These are phyloP conservation scores for Pygocentrus nattereri DNA, from an alignment of 2,797 vertebrate genomes.

Conservation along the genomic window DNA sequence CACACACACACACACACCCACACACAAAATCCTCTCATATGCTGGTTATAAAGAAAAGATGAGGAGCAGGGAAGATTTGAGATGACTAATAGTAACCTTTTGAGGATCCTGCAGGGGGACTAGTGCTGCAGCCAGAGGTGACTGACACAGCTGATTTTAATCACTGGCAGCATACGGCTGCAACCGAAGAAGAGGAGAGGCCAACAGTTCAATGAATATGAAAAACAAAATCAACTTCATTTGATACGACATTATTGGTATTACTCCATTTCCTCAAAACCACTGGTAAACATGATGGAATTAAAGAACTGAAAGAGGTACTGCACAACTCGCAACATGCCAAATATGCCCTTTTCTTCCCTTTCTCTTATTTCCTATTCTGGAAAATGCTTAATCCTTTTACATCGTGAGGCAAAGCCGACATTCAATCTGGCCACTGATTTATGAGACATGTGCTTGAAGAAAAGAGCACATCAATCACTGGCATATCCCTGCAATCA, in stretches of 20 bases:
- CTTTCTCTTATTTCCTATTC: neutral
- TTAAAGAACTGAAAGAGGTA: neutral
- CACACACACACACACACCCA: conserved; percentile 10
- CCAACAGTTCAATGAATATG: neutral
- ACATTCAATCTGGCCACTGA: conserved; percentile 38
- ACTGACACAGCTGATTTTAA: conserved; percentile 82
- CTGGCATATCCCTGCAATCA: conserved; percentile 28
- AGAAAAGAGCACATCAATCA: conserved; percentile 46
- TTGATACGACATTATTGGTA: conserved; percentile 18
- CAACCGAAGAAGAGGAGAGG: conserved; percentile 42
- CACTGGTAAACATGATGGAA: neutral
- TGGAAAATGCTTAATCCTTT: conserved; percentile 42
- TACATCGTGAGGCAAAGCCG: conserved; percentile 23
- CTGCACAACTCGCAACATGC: neutral
- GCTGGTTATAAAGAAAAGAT: conserved; percentile 77
- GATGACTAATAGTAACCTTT: conserved; percentile 84
- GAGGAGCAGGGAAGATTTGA: conserved; percentile 80
- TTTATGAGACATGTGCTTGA: conserved; percentile 44
- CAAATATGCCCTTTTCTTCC: conserved; percentile 13
- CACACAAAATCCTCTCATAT: conserved; percentile 53
- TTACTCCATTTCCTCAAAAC: conserved; percentile 2
- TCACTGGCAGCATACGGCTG: conserved; percentile 74
- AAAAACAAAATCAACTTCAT: conserved; percentile 6
- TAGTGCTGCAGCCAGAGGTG: conserved; percentile 72
- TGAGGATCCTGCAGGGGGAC: conserved; percentile 70